Base-by-base conservation (phyloP, 2,888 invertebrate species). In the Monoplex corrugatus region DNA sequence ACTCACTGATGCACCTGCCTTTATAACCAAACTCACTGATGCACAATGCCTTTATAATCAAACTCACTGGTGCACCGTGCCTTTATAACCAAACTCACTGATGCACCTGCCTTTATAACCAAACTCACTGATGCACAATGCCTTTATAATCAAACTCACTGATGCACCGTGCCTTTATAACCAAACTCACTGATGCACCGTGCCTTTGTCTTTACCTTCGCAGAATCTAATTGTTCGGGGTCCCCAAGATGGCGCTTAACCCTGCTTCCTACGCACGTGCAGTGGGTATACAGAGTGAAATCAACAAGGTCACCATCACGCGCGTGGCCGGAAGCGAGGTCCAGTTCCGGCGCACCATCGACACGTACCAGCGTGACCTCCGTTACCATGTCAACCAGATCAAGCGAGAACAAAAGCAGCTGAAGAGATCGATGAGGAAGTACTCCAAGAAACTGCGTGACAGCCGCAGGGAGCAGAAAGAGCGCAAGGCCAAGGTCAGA, bases 251-350 rank as follows among this genome's bases (percentile, higher is more conserved):
- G 89, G 92, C 92, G 19, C 91, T 93, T 91, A 92, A 92, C 8
- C 92, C 92, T 44, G 93, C 93, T 0, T 92, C 93, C 0, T 94
- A 94, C 89, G 93, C 94, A 10, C 90, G 92, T 35, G 92, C 93
- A 3, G 93, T 93, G 32, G 94, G 94, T 10, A 88, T 94, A 28
- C 94, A 94, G 90, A 94, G 94, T 83, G 94, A 94, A 82, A 90
- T 93, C 78, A 93, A 92, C 50, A 93, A 93, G 35, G 92, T 92
- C 8, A 93, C 93, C 13, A 92, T 94, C 43, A 93, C 93, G 35
- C 87, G 94, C 43, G 93, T 94, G 32, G 94, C 94, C 50, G 92
- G 93, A 88, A 92, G 92, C 90, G 94, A 94, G 88, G 92, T 93
- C 0, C 92, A 93, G 90, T 93, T 92, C 89, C 92, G 93, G 80